Evolutionary conservation across 2,888 invertebrate species (phyloP).

Genomic region (Theretra japonica): DNA sequence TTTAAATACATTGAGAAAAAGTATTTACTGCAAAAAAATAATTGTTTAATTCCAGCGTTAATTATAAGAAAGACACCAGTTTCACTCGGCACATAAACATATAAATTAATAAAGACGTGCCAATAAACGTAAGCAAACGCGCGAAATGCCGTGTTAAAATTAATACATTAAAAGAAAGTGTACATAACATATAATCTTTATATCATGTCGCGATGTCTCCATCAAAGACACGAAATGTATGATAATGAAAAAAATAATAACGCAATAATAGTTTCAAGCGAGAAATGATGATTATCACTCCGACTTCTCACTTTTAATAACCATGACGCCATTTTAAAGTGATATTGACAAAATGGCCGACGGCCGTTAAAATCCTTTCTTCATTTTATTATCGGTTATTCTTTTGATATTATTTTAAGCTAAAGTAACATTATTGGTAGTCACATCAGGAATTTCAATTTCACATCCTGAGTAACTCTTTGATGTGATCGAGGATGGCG

Average conservation of each 20-base stretch:
- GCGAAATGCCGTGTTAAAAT: conserved; percentile 9
- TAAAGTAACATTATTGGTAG: conserved; percentile 81
- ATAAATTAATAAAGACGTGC: conserved; percentile 13
- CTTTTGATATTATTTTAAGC: conserved; percentile 77
- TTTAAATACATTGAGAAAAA: no score
- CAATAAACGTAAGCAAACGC: conserved; percentile 1
- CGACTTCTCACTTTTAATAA: conserved; percentile 1
- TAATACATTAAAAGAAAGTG: conserved; percentile 23
- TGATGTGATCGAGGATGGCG: conserved; percentile 65
- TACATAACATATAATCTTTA: conserved; percentile 5
- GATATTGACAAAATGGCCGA: conserved; percentile 27
- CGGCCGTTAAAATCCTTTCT: conserved; percentile 19
- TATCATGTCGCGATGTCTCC: neutral
- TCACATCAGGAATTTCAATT: conserved; percentile 83
- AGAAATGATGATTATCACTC: conserved; percentile 7
- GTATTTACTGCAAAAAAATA: neutral
- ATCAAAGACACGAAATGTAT: conserved; percentile 13
- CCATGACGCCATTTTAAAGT: conserved; percentile 13
- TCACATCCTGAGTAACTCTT: conserved; percentile 80
- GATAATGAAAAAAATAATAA: neutral
- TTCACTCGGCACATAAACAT: conserved; percentile 12
- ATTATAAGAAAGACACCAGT: conserved; percentile 1
- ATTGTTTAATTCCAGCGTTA: neutral
- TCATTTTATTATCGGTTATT: conserved; percentile 36
- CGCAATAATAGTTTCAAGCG: conserved; percentile 7